Conservation (phyloP, 2,113 vertebrate species). For the Anhinga rufa region DNA sequence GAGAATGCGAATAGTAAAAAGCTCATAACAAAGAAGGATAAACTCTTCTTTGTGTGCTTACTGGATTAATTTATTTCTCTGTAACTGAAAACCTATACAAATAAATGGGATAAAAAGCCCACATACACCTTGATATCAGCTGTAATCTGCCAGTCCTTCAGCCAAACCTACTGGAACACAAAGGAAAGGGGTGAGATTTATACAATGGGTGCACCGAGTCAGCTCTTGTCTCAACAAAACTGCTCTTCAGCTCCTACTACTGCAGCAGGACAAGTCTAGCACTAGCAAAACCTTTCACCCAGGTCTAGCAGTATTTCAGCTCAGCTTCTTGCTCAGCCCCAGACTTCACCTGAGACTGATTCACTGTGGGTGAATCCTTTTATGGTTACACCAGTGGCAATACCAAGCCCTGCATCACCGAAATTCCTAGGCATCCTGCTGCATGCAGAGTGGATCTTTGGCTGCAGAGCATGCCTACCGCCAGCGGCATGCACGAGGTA, state of each 20-base stretch:
- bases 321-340: not conserved
- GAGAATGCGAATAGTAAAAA: slow-evolving; percentile 8
- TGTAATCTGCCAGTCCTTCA: not conserved
- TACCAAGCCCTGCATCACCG: not conserved
- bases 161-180: not conserved
- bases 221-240: not conserved
- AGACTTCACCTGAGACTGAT: not conserved
- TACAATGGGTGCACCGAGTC: not conserved
- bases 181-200: not conserved
- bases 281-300: not conserved
- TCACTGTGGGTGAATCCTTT: not conserved
- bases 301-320: not conserved
- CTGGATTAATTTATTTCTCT: slow-evolving; percentile 14
- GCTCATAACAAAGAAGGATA: not conserved
- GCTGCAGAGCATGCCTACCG: not conserved
- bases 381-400: not conserved
- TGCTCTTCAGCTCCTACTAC: not conserved
- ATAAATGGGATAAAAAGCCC: not conserved
- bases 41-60: slow-evolving; percentile 12
- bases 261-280: not conserved
- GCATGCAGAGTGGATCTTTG: fast-evolving
- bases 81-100: slow-evolving; percentile 27
- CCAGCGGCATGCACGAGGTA: not conserved
- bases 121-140: not conserved
- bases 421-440: not conserved